Conservation (phyloP, 2,113 vertebrate species). For the Ranitomeya variabilis region DNA sequence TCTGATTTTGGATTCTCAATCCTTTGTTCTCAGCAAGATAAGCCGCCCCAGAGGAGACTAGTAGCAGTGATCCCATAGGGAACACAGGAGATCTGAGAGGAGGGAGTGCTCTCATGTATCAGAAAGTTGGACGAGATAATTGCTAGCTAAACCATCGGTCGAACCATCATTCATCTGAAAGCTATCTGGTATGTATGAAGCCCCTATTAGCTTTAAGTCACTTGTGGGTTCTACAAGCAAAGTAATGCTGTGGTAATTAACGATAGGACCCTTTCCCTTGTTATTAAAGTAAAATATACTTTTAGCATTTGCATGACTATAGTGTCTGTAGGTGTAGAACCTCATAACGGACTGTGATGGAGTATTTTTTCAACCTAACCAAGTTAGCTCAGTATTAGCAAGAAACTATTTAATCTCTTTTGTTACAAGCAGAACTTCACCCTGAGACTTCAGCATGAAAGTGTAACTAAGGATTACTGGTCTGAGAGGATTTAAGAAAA, state of each 20-base stretch:
- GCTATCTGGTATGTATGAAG: no score
- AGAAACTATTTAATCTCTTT: neutral
- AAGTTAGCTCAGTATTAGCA: neutral
- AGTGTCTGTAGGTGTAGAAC: neutral
- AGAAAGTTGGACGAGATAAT: no score
- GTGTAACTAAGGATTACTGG: conserved; percentile 35
- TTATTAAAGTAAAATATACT: neutral
- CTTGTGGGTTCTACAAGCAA: neutral
- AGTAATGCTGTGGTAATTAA: neutral
- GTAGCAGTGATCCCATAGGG: no score
- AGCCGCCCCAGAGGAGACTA: no score
- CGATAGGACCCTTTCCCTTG: neutral
- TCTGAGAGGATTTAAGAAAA: conserved; percentile 4
- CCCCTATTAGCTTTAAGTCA: neutral
- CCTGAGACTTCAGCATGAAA: conserved; percentile 6
- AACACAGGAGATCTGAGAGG: no score
- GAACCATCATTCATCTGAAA: no score
- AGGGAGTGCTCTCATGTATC: no score
- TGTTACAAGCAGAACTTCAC: neutral
- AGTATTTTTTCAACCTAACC: neutral
- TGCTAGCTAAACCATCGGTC: no score
- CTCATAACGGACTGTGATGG: neutral
- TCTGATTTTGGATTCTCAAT: no score
- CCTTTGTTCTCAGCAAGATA: no score
- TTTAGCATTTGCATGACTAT: neutral